These are phyloP conservation scores for Oreohelix idahoensis DNA, from an alignment of 1,140 invertebrate genomes.

Conservation along the genomic window DNA sequence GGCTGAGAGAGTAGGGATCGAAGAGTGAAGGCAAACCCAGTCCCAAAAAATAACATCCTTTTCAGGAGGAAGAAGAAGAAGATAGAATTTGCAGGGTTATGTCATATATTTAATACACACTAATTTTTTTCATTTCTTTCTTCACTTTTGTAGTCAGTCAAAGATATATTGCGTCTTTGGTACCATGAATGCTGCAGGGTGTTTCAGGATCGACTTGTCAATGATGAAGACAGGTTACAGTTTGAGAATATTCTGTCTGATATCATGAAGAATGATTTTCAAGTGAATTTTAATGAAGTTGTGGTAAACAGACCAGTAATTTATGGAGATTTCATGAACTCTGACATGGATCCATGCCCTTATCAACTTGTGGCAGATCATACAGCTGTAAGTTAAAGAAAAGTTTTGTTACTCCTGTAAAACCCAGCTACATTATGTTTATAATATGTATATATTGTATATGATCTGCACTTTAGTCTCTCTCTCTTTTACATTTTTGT, in stretches of 20 bases:
- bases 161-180: slow-evolving; percentile 69
- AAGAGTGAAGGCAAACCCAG: too few species aligned
- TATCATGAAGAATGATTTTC: slow-evolving; percentile 70
- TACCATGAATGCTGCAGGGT: slow-evolving; percentile 73
- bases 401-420: too few species aligned
- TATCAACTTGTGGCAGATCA: slow-evolving; percentile 70
- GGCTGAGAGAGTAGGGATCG: too few species aligned
- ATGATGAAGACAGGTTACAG: slow-evolving; percentile 72
- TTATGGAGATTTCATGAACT: slow-evolving; percentile 70
- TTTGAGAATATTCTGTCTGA: slow-evolving; percentile 67
- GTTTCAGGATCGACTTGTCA: slow-evolving; percentile 74
- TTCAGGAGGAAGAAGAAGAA: too few species aligned
- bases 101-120: too few species aligned
- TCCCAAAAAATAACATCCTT: too few species aligned
- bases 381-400: slow-evolving; percentile 55
- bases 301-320: slow-evolving; percentile 72
- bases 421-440: too few species aligned
- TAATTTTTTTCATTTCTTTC: too few species aligned
- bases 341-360: slow-evolving; percentile 58
- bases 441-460: too few species aligned
- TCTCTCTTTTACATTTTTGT: too few species aligned
- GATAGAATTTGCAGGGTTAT: too few species aligned
- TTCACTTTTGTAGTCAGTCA: not conserved
- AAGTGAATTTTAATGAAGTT: slow-evolving; percentile 65
- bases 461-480: too few species aligned